Conservation (phyloP, 2,888 invertebrate species). For the Agonopterix heracliana region DNA sequence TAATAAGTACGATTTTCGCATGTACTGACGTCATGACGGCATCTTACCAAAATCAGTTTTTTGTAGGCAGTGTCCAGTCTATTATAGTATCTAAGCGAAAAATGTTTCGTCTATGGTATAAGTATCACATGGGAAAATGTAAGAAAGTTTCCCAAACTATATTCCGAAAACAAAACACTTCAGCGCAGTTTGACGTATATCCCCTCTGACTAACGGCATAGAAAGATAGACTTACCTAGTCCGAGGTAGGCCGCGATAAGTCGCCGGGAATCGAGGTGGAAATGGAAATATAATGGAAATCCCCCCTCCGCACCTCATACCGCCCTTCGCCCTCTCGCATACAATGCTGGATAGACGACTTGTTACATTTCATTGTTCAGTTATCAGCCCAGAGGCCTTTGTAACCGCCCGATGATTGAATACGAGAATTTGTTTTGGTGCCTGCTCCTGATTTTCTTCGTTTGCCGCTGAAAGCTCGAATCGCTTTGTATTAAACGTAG, state of each 20-base stretch:
- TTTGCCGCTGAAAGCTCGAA: slow-evolving; percentile 61
- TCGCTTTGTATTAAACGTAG: slow-evolving; percentile 51
- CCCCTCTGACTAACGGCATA: slow-evolving; percentile 63
- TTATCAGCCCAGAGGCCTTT: slow-evolving; percentile 72
- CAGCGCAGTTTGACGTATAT: slow-evolving; percentile 46
- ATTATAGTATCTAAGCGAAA: no score
- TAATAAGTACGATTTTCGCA: no score
- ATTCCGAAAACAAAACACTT: slow-evolving; percentile 27
- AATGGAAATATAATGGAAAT: slow-evolving; percentile 76
- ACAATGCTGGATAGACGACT: slow-evolving; percentile 75
- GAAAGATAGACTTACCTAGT: slow-evolving; percentile 73
- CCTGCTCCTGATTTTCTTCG: slow-evolving; percentile 67
- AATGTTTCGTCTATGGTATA: no score
- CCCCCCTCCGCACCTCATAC: slow-evolving; percentile 31
- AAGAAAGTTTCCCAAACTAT: no score
- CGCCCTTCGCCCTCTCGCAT: slow-evolving; percentile 33
- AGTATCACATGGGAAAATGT: no score
- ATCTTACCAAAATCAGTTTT: no score
- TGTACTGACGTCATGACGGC: no score
- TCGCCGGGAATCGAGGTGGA: slow-evolving; percentile 71
- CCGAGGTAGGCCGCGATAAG: slow-evolving; percentile 72
- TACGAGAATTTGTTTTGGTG: slow-evolving; percentile 73
- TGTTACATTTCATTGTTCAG: slow-evolving; percentile 77
- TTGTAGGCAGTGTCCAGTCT: no score
- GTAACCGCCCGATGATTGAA: slow-evolving; percentile 73